Conservation (phyloP, 92 coral and sea anemone species). For the Bergia puertoricense region DNA sequence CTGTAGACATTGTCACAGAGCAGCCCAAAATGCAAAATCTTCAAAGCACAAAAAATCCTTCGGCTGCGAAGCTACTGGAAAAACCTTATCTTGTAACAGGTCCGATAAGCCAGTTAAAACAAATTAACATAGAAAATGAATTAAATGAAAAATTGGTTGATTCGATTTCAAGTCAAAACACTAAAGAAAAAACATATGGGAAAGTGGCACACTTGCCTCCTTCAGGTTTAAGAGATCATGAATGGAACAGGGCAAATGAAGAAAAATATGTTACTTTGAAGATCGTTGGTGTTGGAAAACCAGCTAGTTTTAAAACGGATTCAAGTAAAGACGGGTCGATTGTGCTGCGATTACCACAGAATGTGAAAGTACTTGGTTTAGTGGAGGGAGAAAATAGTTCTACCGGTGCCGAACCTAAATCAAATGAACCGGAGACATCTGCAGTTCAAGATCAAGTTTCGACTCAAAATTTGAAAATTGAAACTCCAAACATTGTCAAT, state of each 20-base stretch:
- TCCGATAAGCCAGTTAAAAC: constrained; percentile 19
- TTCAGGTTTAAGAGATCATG: neutral
- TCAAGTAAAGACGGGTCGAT: constrained; percentile 80
- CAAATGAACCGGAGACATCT: neutral
- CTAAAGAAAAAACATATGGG: neutral
- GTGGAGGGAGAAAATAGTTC: constrained; percentile 13
- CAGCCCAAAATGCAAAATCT: neutral
- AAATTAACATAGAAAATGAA: constrained; percentile 13
- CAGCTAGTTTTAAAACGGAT: constrained; percentile 86
- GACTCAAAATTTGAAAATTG: neutral
- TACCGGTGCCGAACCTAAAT: neutral
- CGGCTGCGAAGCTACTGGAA: neutral
- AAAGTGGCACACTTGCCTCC: neutral
- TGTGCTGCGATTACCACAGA: constrained; percentile 66
- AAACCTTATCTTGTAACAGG: neutral
- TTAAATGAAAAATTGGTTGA: constrained; percentile 11
- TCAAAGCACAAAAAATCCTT: too few species aligned
- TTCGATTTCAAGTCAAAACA: neutral
- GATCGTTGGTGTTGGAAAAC: constrained; percentile 74
- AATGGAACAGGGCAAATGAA: constrained; percentile 3
- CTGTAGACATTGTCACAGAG: neutral
- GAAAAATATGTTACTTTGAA: constrained; percentile 62
- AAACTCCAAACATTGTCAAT: neutral
- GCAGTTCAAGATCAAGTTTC: neutral
- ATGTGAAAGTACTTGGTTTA: constrained; percentile 52